phyloP scores from a whole-genome alignment of 2,888 invertebrate species.

The Trichopoda pennipes region DNA sequence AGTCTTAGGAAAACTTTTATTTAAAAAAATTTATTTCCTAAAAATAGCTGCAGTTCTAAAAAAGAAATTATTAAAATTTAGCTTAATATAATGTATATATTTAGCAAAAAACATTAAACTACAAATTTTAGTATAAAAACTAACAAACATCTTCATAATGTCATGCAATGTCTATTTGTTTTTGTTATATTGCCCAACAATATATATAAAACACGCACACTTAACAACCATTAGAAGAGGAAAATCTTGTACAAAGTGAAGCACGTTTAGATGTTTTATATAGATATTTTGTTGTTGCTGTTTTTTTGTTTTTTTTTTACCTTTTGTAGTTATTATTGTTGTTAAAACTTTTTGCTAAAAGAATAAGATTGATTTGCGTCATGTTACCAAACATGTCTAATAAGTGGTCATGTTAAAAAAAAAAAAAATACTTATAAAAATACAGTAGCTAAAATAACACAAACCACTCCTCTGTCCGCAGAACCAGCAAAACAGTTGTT shows the following conservation, averaged over 20 bases:
- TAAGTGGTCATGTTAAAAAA: conserved; percentile 72
- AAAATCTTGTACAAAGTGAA: conserved; percentile 61
- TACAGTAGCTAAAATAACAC: conserved; percentile 68
- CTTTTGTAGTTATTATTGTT: not conserved
- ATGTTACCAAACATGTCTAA: conserved; percentile 73
- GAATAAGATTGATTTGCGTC: conserved; percentile 71
- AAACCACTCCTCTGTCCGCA: conserved; percentile 64
- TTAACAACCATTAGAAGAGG: conserved; percentile 51
- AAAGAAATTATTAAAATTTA: conserved; percentile 62
- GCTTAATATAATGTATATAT: conserved; percentile 54
- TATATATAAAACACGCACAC: conserved; percentile 42
- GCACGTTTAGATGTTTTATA: conserved; percentile 47
- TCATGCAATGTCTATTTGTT: conserved; percentile 43
- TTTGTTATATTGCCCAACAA: conserved; percentile 40
- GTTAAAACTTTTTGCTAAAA: conserved; percentile 26
- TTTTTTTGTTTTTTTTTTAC: too few relatives aligned
- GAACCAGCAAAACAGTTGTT: conserved; percentile 27
- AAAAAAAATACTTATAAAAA: conserved; percentile 64
- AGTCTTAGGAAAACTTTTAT: conserved; percentile 32
- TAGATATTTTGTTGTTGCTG: conserved; percentile 2
- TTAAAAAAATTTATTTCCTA: conserved; percentile 12
- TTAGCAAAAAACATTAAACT: conserved; percentile 25
- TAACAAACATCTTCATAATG: conserved; percentile 69
- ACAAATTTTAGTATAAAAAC: conserved; percentile 43
- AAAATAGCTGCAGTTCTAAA: conserved; percentile 40